A percentile compares a stretch with the other conserved stretches of the same genome.
Conservation (phyloP, 2,888 invertebrate species). For the Timema cristinae region DNA sequence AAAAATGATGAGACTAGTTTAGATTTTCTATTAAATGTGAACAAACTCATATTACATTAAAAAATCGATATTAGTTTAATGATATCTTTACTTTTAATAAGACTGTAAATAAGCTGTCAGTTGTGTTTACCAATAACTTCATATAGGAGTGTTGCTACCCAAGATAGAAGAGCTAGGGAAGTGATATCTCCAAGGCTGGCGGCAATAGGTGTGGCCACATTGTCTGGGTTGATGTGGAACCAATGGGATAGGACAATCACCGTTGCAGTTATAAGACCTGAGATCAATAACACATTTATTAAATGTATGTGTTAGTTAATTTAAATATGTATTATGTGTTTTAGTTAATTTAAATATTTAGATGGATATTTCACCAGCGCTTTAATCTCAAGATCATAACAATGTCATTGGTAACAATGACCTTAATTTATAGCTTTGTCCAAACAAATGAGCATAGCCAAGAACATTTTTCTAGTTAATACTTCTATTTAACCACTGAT, state of each 20-base stretch:
- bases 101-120: neutral
- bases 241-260: constrained; percentile 66
- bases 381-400: too few species aligned
- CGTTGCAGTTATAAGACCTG: constrained; percentile 60
- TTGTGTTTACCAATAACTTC: constrained; percentile 50
- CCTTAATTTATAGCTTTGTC: too few species aligned
- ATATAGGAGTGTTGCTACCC: constrained; percentile 55
- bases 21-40: too few species aligned
- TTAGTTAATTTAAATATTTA: neutral
- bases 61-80: neutral
- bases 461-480: too few species aligned
- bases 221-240: constrained; percentile 71
- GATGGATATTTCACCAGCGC: neutral
- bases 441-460: too few species aligned
- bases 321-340: neutral
- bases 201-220: constrained; percentile 75
- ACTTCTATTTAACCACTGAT: too few species aligned
- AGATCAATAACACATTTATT: constrained; percentile 22
- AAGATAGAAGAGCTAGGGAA: constrained; percentile 58
- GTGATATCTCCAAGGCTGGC: constrained; percentile 76
- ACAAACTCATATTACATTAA: too few species aligned
- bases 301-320: neutral
- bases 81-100: neutral
- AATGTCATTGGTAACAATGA: too few species aligned
- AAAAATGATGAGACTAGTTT: too few species aligned